A percentile compares a stretch with the other conserved stretches of the same genome.
Conservation (phyloP, 2,888 invertebrate species). For the Synergus japonicus region DNA sequence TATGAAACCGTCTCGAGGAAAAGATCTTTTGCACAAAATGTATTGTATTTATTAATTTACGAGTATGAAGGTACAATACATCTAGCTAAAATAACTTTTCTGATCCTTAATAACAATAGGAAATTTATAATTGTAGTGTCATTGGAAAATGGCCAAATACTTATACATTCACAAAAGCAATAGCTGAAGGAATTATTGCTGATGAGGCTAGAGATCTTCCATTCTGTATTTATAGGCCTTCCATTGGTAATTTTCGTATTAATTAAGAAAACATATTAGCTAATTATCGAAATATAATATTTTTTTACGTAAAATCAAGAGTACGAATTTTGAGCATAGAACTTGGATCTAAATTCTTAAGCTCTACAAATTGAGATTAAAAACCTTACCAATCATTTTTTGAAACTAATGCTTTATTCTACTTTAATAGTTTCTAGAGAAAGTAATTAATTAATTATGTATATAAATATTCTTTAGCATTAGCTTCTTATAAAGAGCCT, state of each 20-base stretch:
- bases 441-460: neutral
- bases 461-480: conserved; percentile 76
- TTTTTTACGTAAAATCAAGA: too few species aligned
- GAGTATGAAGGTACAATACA: too few species aligned
- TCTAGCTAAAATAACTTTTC: too few species aligned
- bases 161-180: conserved; percentile 91
- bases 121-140: conserved; percentile 40
- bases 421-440: conserved; percentile 47
- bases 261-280: too few species aligned
- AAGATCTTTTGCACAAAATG: too few species aligned
- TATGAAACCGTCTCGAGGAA: too few species aligned
- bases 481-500: conserved; percentile 81
- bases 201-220: conserved; percentile 82
- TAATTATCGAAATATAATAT: too few species aligned
- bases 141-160: conserved; percentile 88
- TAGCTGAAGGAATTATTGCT: conserved; percentile 86
- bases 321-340: too few species aligned
- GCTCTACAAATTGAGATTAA: neutral
- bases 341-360: too few species aligned
- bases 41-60: neutral
- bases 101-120: neutral
- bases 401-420: neutral
- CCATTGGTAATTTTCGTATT: conserved; percentile 81
- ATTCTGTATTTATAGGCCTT: conserved; percentile 88
- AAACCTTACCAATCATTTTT: conserved; percentile 20